phyloP scores from a whole-genome alignment of 2,888 invertebrate species.

The Temnothorax unifasciatus region DNA sequence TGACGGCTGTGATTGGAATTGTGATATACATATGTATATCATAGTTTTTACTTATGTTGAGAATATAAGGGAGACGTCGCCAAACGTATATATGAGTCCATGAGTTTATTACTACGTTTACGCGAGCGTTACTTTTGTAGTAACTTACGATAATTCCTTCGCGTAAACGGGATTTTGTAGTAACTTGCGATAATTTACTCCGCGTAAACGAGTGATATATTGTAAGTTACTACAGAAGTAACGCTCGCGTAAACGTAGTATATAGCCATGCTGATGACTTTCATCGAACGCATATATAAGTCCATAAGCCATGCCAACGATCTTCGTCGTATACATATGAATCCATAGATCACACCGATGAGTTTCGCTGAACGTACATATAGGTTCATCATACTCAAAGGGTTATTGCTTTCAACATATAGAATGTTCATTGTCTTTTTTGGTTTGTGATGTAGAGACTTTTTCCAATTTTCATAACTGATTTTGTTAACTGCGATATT shows the following conservation, averaged over 20 bases:
- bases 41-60: background rate
- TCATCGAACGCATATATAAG: background rate
- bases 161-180: no score
- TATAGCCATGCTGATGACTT: background rate
- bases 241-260: no score
- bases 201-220: no score
- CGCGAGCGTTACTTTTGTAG: no score
- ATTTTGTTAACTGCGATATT: conserved; percentile 15
- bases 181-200: no score
- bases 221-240: no score
- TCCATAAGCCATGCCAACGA: background rate
- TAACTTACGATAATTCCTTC: no score
- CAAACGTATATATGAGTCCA: background rate
- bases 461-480: conserved; percentile 33
- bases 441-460: conserved; percentile 5
- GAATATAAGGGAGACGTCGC: background rate
- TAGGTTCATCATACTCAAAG: conserved; percentile 13
- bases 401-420: conserved; percentile 6
- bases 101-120: no score
- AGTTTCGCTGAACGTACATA: background rate
- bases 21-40: background rate
- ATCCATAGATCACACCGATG: background rate
- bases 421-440: conserved; percentile 13
- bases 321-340: background rate
- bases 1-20: background rate